phyloP scores from a whole-genome alignment of 2,888 invertebrate genomes.

The Acanthosepion lycidas region DNA sequence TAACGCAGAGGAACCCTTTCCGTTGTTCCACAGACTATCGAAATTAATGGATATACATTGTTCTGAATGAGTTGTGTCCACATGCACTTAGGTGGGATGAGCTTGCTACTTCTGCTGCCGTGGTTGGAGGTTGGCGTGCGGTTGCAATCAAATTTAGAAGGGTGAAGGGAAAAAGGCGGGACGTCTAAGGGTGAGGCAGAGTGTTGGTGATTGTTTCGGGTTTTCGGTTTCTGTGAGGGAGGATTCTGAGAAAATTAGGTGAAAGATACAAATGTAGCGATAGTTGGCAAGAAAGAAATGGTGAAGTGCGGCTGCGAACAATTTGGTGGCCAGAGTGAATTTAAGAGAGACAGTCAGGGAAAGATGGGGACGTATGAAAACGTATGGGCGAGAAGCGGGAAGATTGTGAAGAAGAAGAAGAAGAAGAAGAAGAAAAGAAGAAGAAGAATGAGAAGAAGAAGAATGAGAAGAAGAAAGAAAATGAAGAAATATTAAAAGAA shows the following conservation, averaged over 20 bases:
- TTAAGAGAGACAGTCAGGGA: too few species aligned
- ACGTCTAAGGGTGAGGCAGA: not conserved
- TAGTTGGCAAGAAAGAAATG: not conserved
- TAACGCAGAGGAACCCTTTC: not conserved
- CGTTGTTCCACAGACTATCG: not conserved
- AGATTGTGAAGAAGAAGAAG: too few species aligned
- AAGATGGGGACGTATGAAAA: too few species aligned
- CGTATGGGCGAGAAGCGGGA: too few species aligned
- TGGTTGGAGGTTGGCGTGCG: not conserved
- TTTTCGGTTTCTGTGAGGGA: not conserved
- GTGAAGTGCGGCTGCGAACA: not conserved
- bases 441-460: not conserved
- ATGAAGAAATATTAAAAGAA: not conserved
- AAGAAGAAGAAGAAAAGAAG: not conserved
- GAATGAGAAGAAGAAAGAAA: not conserved
- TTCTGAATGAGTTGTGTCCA: not conserved
- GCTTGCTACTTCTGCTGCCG: not conserved
- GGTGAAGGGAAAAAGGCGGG: not conserved
- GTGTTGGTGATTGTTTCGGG: not conserved
- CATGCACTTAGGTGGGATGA: not conserved
- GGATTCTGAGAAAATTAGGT: not conserved
- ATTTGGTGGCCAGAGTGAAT: too few species aligned
- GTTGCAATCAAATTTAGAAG: not conserved
- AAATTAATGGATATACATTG: slow-evolving; percentile 10
- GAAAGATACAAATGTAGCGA: not conserved